A percentile compares a stretch with the other conserved stretches of the same genome.
These are phyloP conservation scores for Sander vitreus DNA, from an alignment of 2,113 vertebrate genomes.

Conservation along the genomic window DNA sequence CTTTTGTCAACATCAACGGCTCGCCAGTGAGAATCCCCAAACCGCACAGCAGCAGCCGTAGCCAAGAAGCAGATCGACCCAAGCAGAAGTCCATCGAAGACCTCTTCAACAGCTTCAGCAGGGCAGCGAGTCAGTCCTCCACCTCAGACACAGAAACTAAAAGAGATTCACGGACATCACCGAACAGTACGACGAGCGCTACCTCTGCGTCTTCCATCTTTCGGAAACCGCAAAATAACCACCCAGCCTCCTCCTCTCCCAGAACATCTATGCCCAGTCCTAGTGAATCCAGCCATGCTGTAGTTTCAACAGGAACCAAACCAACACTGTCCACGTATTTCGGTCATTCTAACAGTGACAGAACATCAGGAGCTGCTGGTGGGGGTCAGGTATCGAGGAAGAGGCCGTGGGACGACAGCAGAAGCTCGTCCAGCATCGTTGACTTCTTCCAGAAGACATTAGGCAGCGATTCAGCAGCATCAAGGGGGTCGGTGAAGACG, in stretches of 20 bases:
- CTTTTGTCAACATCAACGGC: constrained; percentile 83
- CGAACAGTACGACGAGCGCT: not conserved
- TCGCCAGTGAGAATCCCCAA: constrained; percentile 83
- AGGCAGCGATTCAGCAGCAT: constrained; percentile 1
- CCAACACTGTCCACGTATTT: constrained; percentile 56
- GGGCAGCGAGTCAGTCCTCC: not conserved
- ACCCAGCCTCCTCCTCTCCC: not conserved
- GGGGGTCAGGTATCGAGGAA: constrained; percentile 65
- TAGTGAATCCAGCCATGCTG: constrained; percentile 15
- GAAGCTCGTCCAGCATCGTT: constrained; percentile 62
- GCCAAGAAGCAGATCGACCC: constrained; percentile 3
- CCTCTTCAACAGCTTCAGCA: constrained; percentile 64
- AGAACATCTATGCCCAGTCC: constrained; percentile 7
- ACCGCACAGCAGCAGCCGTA: constrained; percentile 20
- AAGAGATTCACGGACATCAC: not conserved
- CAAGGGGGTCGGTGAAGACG: constrained; percentile 18
- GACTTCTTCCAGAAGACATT: constrained; percentile 74
- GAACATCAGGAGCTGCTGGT: constrained; percentile 1
- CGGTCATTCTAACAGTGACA: not conserved
- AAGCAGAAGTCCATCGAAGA: constrained; percentile 74
- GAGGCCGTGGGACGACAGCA: constrained; percentile 65
- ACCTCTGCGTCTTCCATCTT: constrained; percentile 7
- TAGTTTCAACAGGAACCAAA: constrained; percentile 9
- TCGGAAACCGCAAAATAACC: constrained; percentile 14
- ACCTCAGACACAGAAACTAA: constrained; percentile 18